Evolutionary conservation across 2,797 vertebrate genomes (phyloP).

Genomic region (Gallinago stenura): DNA sequence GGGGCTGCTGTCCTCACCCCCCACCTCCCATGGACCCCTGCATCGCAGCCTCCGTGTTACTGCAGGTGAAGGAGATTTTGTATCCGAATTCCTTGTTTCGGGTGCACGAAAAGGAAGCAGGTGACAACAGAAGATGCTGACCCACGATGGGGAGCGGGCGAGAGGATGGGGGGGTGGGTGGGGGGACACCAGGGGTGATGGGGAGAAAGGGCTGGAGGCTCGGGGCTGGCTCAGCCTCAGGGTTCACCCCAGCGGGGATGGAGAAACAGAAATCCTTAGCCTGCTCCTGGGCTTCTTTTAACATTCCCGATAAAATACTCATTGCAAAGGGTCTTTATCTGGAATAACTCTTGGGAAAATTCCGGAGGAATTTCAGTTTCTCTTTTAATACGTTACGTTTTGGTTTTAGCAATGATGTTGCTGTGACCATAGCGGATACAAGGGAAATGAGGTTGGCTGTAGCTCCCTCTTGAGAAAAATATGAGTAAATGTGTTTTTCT

Average conservation of each 20-base stretch:
- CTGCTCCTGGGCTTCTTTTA: not conserved
- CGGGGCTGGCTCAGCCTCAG: not conserved
- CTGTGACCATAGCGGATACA: not conserved
- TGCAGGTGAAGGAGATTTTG: constrained; percentile 45
- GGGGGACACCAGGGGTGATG: not conserved
- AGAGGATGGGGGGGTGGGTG: accelerated
- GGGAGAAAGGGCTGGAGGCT: not conserved
- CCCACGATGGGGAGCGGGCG: not conserved
- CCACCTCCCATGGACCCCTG: not conserved
- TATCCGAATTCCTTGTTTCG: constrained; percentile 55
- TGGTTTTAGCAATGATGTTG: not conserved
- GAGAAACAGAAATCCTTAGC: constrained; percentile 2
- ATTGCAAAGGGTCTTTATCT: not conserved
- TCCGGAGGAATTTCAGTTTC: not conserved
- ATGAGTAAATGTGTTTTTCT: not conserved
- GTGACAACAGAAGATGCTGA: not conserved
- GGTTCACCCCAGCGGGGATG: accelerated
- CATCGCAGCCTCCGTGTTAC: not conserved
- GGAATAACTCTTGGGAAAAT: not conserved
- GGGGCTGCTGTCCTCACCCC: not conserved
- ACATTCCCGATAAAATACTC: not conserved
- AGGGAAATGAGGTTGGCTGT: not conserved
- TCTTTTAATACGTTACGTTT: not conserved
- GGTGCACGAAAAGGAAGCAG: not conserved
- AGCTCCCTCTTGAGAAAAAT: not conserved